Base-by-base conservation (phyloP, 2,888 invertebrate species). In the Dryococelus australis region DNA sequence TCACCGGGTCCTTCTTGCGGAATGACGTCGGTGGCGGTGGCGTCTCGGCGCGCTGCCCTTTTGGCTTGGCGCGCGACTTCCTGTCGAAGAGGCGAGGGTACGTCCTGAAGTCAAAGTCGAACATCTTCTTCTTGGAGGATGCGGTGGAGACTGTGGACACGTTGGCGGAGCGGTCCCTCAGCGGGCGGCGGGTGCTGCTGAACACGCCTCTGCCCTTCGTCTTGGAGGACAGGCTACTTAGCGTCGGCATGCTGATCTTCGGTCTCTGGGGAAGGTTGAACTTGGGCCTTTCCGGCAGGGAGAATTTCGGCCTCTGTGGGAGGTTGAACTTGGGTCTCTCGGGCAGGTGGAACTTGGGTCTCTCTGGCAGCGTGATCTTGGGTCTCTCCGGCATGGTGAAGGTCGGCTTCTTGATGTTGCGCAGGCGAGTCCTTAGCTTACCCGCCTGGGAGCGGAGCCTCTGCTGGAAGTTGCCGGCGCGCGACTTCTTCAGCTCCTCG, bases 41-140 rank as follows among this genome's bases (percentile, higher is more conserved):
- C 0, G 95, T 91, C 47, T 91, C 86, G 8, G 87, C 87, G n/a
- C 87, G 80, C 0, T 94, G 94, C 51, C 94, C 89, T 85, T 90
- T 90, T 24, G 90, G 94, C 4, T 90, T 90, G n/a, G 88, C 91
- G 87, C 92, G 92, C 9, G 92, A 91, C 78, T 92, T 92, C 79
- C 91, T 92, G 27, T 92, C 92, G 89, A 93, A 93, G 80, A 97
- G 94, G 90, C 97, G 94, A 0, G 97, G 97, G 91, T 96, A 97
- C 0, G 97, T 97, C 90, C 95, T 95, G 89, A 96, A 95, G 92
- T 96, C 96, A 91, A 95, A 95, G 86, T 95, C 95, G 91, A 97
- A 96, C 89, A 94, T 93, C 90, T 94, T 94, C 90, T 94, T 94
- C 85, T 93, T 93, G 53, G 93, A 93, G 12, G 94, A 93, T 90